Evolutionary conservation across 1,140 invertebrate species (phyloP).

Genomic region (Saxidomus purpurata): DNA sequence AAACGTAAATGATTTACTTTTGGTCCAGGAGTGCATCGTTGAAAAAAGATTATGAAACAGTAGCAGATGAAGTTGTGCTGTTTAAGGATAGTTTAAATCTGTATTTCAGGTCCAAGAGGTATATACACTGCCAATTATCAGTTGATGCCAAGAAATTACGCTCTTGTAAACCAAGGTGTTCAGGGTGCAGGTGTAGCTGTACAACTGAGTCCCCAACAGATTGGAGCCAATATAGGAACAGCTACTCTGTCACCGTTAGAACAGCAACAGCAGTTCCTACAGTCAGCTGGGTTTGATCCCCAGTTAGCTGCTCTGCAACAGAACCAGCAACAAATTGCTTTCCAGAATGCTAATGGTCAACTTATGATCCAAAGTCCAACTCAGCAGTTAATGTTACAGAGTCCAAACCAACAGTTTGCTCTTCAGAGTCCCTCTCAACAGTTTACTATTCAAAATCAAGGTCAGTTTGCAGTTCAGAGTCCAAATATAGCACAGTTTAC

Average conservation of each 20-base stretch:
- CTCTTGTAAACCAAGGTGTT: slow-evolving; percentile 49
- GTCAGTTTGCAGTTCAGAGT: slow-evolving; percentile 48
- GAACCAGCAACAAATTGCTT: slow-evolving; percentile 58
- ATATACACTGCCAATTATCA: slow-evolving; percentile 50
- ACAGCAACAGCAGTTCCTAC: slow-evolving; percentile 59
- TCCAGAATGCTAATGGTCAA: slow-evolving; percentile 63
- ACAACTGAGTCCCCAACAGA: slow-evolving; percentile 57
- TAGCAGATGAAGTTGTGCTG: too few species aligned
- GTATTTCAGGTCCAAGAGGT: slow-evolving; percentile 46
- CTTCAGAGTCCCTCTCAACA: slow-evolving; percentile 58
- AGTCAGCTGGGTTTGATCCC: slow-evolving; percentile 51
- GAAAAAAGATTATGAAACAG: too few species aligned
- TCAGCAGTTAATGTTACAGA: slow-evolving; percentile 56
- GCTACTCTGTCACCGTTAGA: slow-evolving; percentile 50
- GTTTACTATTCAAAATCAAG: slow-evolving; percentile 51
- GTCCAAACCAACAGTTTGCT: slow-evolving; percentile 60
- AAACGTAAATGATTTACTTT: too few species aligned
- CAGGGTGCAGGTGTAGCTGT: slow-evolving; percentile 50
- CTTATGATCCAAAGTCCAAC: slow-evolving; percentile 52
- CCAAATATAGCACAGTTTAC: slow-evolving; percentile 50
- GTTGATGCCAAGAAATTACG: slow-evolving; percentile 48
- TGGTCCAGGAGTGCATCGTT: too few species aligned
- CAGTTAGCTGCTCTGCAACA: slow-evolving; percentile 51
- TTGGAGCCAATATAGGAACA: slow-evolving; percentile 25
- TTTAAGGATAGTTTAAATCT: too few species aligned